Conservation (phyloP, 1,140 invertebrate species). For the Centruroides sculpturatus region DNA sequence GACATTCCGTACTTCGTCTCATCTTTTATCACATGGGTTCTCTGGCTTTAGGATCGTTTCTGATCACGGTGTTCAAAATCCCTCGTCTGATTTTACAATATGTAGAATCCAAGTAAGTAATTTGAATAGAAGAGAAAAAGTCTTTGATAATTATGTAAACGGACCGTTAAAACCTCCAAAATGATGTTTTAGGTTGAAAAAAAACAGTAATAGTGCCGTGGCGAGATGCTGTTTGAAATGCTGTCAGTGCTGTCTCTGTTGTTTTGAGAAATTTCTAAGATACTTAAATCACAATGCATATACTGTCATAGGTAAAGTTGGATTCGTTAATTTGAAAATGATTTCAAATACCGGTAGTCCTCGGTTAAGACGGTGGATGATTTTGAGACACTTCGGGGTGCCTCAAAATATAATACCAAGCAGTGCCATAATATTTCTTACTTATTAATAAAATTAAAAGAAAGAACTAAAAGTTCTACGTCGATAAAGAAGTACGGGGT, state of each 20-base stretch:
- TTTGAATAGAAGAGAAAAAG: too few relatives aligned
- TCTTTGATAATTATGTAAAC: too few relatives aligned
- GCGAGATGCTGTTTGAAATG: slow-evolving; percentile 31
- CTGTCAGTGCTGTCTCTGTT: slow-evolving; percentile 56
- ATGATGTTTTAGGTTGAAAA: neutral
- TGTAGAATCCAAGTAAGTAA: slow-evolving; percentile 26
- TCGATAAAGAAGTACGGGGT: too few relatives aligned
- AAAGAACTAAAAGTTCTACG: too few relatives aligned
- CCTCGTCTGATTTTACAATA: slow-evolving; percentile 40
- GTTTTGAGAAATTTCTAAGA: slow-evolving; percentile 54
- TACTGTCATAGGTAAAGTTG: slow-evolving; percentile 49
- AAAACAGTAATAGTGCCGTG: slow-evolving; percentile 4
- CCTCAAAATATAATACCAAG: too few relatives aligned
- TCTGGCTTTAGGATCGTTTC: slow-evolving; percentile 54
- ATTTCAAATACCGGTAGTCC: too few relatives aligned
- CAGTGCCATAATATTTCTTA: too few relatives aligned
- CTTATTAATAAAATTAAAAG: too few relatives aligned
- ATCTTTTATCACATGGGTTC: slow-evolving; percentile 57
- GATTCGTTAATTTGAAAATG: too few relatives aligned
- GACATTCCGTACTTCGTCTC: slow-evolving; percentile 39
- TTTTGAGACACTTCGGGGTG: too few relatives aligned
- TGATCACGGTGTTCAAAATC: slow-evolving; percentile 55
- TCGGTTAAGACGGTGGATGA: too few relatives aligned
- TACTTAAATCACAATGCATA: slow-evolving; percentile 62
- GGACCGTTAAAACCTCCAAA: too few relatives aligned